Base-by-base conservation (phyloP, 2,888 invertebrate genomes). In the Ceriagrion tenellum region DNA sequence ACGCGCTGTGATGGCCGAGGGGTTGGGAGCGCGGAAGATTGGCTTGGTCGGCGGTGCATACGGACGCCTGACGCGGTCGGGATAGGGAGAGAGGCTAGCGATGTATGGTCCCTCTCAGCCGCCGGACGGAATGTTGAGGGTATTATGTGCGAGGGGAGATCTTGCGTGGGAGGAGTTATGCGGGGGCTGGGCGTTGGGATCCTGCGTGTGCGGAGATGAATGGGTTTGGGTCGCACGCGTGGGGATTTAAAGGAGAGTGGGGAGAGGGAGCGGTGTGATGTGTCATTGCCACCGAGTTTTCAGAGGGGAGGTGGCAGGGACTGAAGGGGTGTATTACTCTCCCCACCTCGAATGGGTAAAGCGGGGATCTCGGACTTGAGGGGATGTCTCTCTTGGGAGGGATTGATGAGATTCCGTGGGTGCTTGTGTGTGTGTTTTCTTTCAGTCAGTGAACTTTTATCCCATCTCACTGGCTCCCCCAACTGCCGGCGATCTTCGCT, bases 391-490 rank as follows among this genome's bases (percentile, higher is more conserved):
- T 47, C 47, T 47, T 47, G 47, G 47, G 18, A 40, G 88, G 47
- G 47, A 88, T 40, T 47, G 88, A 88, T 88, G 88, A 18, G 35
- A 40, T 47, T 47, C 40, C 23, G 47, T 47, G 47, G 47, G 47
- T 47, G 47, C 47, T n/a, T n/a, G n/a, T n/a, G 47, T 18, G 88
- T 69, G 26, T 69, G 69, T 69, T 69, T 69, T 69, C 69, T 69
- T 69, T 69, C 69, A 69, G 69, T 69, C 69, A 69, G 69, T 69
- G 69, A n/a, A 69, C 69, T 69, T 69, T 69, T 69, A n/a, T 69
- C 69, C 26, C 69, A 26, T 69, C 69, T 69, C 69, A 20, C 69
- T 26, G 20, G 2, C 69, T 69, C 69, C 23, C 63, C n/a, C 69
- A 47, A 47, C 47, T 69, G 8, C n/a, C 69, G 69, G 69, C n/a